These are phyloP conservation scores for Crepidodera aurea DNA, from an alignment of 2,888 invertebrate genomes.

Conservation along the genomic window DNA sequence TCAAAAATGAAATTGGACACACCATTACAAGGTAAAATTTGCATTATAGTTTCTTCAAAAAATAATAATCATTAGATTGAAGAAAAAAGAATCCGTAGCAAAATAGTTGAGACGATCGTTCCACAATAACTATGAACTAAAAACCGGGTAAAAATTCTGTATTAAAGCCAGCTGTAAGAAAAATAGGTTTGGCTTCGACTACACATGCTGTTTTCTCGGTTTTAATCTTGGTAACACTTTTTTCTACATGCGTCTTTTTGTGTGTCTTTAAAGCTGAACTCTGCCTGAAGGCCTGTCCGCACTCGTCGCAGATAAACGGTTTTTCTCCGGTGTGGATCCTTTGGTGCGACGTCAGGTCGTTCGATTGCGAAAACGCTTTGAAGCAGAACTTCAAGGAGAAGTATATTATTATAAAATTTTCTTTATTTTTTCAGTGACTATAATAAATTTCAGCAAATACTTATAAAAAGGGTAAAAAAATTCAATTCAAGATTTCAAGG, in stretches of 20 bases:
- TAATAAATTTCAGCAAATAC: too few relatives aligned
- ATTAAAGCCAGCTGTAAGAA: slow-evolving; percentile 22
- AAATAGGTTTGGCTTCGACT: slow-evolving; percentile 26
- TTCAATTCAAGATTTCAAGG: too few relatives aligned
- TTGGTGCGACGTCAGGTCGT: slow-evolving; percentile 55
- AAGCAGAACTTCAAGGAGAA: slow-evolving; percentile 48
- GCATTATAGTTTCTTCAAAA: too few relatives aligned
- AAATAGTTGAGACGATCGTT: too few relatives aligned
- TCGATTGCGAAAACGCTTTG: slow-evolving; percentile 54
- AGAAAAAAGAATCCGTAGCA: too few relatives aligned
- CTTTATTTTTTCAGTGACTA: too few relatives aligned
- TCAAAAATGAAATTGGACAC: too few relatives aligned
- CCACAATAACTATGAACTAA: not conserved
- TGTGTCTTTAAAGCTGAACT: slow-evolving; percentile 61
- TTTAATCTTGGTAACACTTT: slow-evolving; percentile 11
- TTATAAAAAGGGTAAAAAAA: too few relatives aligned
- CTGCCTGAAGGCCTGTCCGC: slow-evolving; percentile 60
- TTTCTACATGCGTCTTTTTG: slow-evolving; percentile 56
- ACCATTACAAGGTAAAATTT: too few relatives aligned
- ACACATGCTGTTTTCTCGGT: not conserved
- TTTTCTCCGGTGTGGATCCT: slow-evolving; percentile 59
- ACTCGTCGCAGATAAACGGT: slow-evolving; percentile 57
- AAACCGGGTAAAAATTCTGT: slow-evolving; percentile 30
- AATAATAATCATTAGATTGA: too few relatives aligned
- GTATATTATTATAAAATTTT: too few relatives aligned